phyloP scores from a whole-genome alignment of 2,888 invertebrate genomes.

The Rotaria sp. region DNA sequence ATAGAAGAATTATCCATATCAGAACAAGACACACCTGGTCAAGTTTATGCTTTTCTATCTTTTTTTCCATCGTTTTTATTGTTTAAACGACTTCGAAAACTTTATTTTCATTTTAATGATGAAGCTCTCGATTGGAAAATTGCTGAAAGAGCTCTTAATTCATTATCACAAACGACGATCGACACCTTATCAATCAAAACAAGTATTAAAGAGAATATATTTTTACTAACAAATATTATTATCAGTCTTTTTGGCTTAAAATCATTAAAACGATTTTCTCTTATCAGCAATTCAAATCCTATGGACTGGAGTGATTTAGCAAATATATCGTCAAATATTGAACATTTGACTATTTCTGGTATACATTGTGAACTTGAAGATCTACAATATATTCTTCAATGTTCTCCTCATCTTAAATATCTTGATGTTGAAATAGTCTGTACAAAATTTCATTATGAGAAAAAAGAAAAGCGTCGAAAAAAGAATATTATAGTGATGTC shows the following conservation, averaged over 20 bases:
- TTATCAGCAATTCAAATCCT: not conserved
- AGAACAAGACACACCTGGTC: too few relatives aligned
- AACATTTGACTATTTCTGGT: not conserved
- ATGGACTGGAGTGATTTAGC: not conserved
- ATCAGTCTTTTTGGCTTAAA: not conserved
- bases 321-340: not conserved
- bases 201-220: not conserved
- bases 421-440: not conserved
- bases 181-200: not conserved
- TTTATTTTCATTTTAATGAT: not conserved
- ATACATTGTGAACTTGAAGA: not conserved
- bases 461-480: too few relatives aligned
- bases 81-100: not conserved
- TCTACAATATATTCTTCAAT: not conserved
- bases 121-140: not conserved
- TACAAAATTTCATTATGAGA: too few relatives aligned
- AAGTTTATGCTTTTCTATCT: too few relatives aligned
- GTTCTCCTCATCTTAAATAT: not conserved
- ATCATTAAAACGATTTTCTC: not conserved
- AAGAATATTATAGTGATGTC: not conserved
- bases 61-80: not conserved
- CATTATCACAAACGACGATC: too few relatives aligned
- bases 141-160: not conserved
- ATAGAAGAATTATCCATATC: too few relatives aligned
- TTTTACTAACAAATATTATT: not conserved